Percentiles rank a stretch among this genome's conserved stretches.
phyloP scores from a whole-genome alignment of 2,888 invertebrate species.

The Caradrina kadenii region DNA sequence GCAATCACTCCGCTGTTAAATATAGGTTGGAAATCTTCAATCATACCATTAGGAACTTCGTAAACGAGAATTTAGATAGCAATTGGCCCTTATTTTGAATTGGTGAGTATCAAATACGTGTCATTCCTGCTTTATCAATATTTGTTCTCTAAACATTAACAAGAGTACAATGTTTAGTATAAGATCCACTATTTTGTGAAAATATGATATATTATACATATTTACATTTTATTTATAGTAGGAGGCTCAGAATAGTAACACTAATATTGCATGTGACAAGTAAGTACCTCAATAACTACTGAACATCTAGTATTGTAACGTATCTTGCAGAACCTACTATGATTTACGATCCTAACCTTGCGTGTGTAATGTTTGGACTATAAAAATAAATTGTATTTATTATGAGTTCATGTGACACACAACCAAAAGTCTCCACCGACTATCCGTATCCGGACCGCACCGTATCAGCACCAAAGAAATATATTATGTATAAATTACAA shows the following conservation, averaged over 20 bases:
- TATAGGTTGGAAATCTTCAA: conserved; percentile 14
- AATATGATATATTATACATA: conserved; percentile 21
- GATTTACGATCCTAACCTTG: not conserved
- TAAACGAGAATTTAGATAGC: not conserved
- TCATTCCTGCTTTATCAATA: not conserved
- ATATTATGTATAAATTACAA: not conserved
- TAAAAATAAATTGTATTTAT: not conserved
- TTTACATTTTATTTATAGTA: conserved; percentile 13
- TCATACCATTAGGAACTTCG: conserved; percentile 1
- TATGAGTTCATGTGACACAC: conserved; percentile 10
- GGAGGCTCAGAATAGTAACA: conserved; percentile 8
- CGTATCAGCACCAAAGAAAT: not conserved
- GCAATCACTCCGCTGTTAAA: not conserved
- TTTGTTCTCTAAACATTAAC: not conserved
- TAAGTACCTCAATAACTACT: conserved; percentile 13
- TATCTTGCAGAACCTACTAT: conserved; percentile 10
- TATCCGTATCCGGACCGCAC: not conserved
- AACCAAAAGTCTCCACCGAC: not conserved
- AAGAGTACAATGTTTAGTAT: not conserved
- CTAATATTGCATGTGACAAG: not conserved
- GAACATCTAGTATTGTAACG: conserved; percentile 11
- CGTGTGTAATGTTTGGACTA: conserved; percentile 7
- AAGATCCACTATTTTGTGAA: not conserved
- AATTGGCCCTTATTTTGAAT: not conserved
- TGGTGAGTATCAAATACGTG: not conserved